Conservation (phyloP, 2,113 vertebrate genomes). For the Dinomys branickii region DNA sequence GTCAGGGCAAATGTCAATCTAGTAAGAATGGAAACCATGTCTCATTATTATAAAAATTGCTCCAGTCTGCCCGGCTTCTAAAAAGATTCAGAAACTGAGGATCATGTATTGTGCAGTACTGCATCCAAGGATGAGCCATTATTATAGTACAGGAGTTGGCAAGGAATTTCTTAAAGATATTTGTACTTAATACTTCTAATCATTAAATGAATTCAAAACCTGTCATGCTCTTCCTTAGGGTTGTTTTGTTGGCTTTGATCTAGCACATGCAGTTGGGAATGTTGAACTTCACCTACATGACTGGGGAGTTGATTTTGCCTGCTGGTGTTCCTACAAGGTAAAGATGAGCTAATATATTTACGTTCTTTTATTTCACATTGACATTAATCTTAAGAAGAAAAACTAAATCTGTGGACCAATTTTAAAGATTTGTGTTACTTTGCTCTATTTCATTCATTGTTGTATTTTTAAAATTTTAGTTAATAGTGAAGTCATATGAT, state of each 20-base stretch:
- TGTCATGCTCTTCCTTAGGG: slow-evolving; percentile 86
- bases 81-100: not conserved
- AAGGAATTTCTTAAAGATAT: slow-evolving; percentile 22
- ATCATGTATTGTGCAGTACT: not conserved
- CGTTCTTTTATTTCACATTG: not conserved
- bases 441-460: not conserved
- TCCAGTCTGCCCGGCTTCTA: not conserved
- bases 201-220: not conserved
- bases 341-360: not conserved
- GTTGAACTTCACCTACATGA: slow-evolving; percentile 92
- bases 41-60: not conserved
- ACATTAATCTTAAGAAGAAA: not conserved
- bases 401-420: not conserved
- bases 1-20: not conserved
- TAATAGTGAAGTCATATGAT: not conserved
- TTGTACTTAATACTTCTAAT: slow-evolving; percentile 28
- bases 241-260: slow-evolving; percentile 96
- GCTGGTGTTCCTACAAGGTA: slow-evolving; percentile 99
- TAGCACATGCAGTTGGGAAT: slow-evolving; percentile 95
- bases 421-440: not conserved
- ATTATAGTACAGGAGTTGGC: not conserved
- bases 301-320: slow-evolving; percentile 98
- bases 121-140: not conserved
- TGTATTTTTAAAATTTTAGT: not conserved
- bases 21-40: not conserved